Evolutionary conservation across 2,113 vertebrate species (phyloP), one percentile per base, ranked within the genome.

Genomic region (Pseudorhombus dupliciocellatus): DNA sequence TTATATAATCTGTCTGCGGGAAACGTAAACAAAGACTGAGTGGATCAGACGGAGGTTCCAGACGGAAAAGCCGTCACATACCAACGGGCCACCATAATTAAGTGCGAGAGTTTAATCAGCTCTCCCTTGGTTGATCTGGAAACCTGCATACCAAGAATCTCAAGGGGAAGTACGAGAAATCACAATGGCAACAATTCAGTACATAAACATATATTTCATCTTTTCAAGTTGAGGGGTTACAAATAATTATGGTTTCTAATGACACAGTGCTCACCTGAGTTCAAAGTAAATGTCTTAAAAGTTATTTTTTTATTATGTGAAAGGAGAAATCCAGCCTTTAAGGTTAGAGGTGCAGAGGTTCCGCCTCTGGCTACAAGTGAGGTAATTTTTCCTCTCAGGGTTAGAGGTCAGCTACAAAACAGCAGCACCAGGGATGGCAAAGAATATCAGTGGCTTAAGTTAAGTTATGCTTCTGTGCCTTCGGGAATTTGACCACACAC

Each of bases 1-100:
- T 90, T 86, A 90, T 77, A 63, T 88, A 90, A 91, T 79, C 73
- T 86, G 85, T 87, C 87, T 81, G 82, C 63, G 25, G 64, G 42
- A 60, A 87, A 83, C 80, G 81, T 82, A 83, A 67, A 89, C 82
- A 91, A 59, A 79, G 81, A 40, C 68, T 46, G 59, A 51, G 72
- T 6, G 20, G 55, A 56, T 46, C 59, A 56, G 58, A 67, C 52
- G 10, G 66, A 73, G 60, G 71, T 53, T 62, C 73, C 66, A 87
- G 82, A 74, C 51, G 6, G 64, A 72, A 62, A 75, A 42, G n/a
- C 51, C 56, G 1, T 79, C 42, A n/a, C 71, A 73, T 62, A 69
- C 31, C 62, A 18, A 58, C 42, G 44, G 55, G 70, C 66, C 51
- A n/a, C 65, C 65, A 57, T 81, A 70, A 79, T 85, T 79, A 80